These are phyloP conservation scores for Fulica atra DNA, from an alignment of 2,113 vertebrate species.

Conservation along the genomic window DNA sequence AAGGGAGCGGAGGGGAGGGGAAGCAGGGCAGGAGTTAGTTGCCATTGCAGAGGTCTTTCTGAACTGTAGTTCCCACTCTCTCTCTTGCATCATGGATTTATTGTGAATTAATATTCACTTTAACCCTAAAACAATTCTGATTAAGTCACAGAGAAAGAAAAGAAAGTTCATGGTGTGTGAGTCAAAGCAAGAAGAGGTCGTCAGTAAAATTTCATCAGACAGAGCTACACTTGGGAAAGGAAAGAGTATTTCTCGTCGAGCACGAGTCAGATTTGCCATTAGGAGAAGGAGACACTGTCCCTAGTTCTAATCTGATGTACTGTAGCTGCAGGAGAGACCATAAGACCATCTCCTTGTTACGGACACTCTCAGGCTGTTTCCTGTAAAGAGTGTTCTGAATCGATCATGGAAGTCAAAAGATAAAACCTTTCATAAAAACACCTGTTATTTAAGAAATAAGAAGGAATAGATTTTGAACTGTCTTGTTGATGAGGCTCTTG, in stretches of 20 bases:
- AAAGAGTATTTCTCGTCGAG: background rate
- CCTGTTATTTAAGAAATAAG: background rate
- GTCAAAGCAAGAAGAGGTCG: background rate
- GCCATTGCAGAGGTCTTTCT: background rate
- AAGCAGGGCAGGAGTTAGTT: background rate
- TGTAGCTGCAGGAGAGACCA: background rate
- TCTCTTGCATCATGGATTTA: background rate
- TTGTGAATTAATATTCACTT: background rate
- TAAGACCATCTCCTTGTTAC: background rate
- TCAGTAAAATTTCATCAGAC: background rate
- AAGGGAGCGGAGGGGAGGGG: background rate
- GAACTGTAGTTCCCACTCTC: background rate
- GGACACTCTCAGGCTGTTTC: background rate
- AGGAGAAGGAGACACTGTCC: background rate
- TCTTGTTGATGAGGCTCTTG: background rate
- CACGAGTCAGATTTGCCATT: accelerated
- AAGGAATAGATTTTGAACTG: background rate
- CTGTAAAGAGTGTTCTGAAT: background rate
- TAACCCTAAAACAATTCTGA: background rate
- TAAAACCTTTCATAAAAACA: background rate
- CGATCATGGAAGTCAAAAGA: background rate
- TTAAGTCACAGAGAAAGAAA: background rate
- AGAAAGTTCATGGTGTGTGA: background rate
- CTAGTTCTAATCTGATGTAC: background rate
- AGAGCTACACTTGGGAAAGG: background rate